Base-by-base conservation (phyloP, 2,797 vertebrate genomes). In the Philypnodon macrostomus region DNA sequence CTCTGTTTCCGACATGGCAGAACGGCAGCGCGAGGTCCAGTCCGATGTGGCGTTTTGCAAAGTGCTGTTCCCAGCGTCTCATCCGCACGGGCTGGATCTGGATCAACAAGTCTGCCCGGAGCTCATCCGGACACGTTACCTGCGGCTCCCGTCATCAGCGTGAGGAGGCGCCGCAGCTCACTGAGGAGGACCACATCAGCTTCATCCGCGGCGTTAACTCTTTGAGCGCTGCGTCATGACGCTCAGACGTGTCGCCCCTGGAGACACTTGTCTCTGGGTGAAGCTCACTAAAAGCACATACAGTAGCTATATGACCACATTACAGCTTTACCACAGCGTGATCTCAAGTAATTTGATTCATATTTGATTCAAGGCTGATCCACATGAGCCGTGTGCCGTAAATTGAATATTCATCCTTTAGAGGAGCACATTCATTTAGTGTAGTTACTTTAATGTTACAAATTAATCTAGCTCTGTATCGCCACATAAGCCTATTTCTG, bases 81-180 rank as follows among this genome's bases (percentile, higher is more conserved):
- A 34, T 39, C 62, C 30, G 32, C 34, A 35, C 19, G 32, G 9
- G 14, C 19, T 51, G 24, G 27, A 6, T 9, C n/a, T 48, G 69
- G 80, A 90, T 91, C 89, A 91, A 91, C 90, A 91, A 91, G 89
- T 90, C 67, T 31, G 60, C 45, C 34, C 66, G 47, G 56, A 66
- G 72, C 59, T 48, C 59, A 9, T 57, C 41, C 57, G 73, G 73
- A 62, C 68, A 49, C 62, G 75, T 62, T 80, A 81, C 76, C 72
- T 68, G 80, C 58, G 74, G 49, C 64, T 64, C 74, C 76, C 58
- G 77, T 83, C 79, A 79, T 76, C 67, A 78, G 74, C 56, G 73
- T 34, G 64, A 71, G 73, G 70, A 81, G 66, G 75, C 71, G 70
- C 67, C 59, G 74, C 76, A 60, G 78, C 75, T 65, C 57, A 46